Evolutionary conservation across 2,888 invertebrate genomes (phyloP), one percentile per base, ranked within the genome.

Genomic region (Cactoblastis cactorum): DNA sequence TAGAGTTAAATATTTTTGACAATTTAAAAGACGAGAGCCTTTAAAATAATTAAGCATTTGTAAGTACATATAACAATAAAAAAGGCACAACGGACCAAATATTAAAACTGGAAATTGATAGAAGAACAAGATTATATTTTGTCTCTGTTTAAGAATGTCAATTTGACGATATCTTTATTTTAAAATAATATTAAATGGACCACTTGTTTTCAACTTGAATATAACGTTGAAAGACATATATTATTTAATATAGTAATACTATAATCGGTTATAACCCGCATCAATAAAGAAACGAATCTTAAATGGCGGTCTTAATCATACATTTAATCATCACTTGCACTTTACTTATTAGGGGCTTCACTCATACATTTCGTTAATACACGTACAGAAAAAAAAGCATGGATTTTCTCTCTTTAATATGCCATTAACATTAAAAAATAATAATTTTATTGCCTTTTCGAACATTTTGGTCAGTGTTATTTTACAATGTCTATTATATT

Each of bases 21-120:
- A 37, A 38, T 43, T 52, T 50, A 53, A 53, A 46, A 53, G 41
- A 50, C 47, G 45, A 45, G 45, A 52, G 52, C 41, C 47, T 43
- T 54, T 53, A 52, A 28, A 55, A 50, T 55, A 58, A 54, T 52
- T 58, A 53, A 56, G 62, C 61, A 54, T 58, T 58, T 62, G 61
- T 62, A 65, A 67, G 37, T 37, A 37, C 37, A 66, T 54, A 59
- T 58, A 67, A 69, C 68, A 63, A 54, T 72, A 58, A 80, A 71
- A 67, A 81, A 80, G 80, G 80, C 80, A 81, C 81, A 69, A 71
- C 65, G 66, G 71, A 78, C 64, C 59, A 66, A 60, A 57, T 58
- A 22, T 56, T 57, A 53, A 50, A 41, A 61, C 53, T 39, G 19
- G 12, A n/a, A 33, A 39, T 39, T 22, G 12, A 39, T 12, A 39